Evolutionary conservation across 2,113 vertebrate species (phyloP).

Genomic region (human (Homo sapiens)): DNA sequence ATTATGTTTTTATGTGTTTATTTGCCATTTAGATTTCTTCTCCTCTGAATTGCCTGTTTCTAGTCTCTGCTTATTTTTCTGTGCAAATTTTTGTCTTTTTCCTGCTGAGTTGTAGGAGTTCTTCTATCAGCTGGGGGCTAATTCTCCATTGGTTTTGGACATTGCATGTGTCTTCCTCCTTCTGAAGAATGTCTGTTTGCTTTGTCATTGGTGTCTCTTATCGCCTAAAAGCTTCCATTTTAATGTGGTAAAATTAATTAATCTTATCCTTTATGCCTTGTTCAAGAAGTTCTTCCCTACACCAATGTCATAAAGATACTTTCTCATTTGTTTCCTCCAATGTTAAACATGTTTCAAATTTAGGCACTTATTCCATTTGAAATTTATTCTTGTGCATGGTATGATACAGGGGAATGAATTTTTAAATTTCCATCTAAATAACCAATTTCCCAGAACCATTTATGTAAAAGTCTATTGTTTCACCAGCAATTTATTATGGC

Average conservation of each 20-base stretch:
- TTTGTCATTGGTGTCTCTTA: neutral
- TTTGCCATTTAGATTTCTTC: neutral
- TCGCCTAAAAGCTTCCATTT: neutral
- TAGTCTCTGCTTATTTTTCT: neutral
- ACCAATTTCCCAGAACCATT: neutral
- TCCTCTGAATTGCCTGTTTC: neutral
- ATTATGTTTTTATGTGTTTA: neutral
- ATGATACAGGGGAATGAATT: neutral
- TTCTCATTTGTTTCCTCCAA: neutral
- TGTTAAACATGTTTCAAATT: neutral
- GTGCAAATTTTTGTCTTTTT: neutral
- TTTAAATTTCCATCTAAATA: neutral
- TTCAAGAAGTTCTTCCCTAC: neutral
- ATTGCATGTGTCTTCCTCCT: neutral
- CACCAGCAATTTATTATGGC: no score
- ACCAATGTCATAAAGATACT: neutral
- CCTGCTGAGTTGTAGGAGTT: neutral
- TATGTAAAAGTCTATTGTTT: neutral
- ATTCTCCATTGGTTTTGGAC: neutral
- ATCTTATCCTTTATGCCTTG: neutral
- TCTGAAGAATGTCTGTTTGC: neutral
- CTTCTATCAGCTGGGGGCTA: neutral
- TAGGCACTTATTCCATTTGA: neutral
- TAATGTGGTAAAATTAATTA: neutral
- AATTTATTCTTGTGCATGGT: neutral